Conservation (phyloP, 2,888 invertebrate genomes). For the Nemotelus nigrinus region DNA sequence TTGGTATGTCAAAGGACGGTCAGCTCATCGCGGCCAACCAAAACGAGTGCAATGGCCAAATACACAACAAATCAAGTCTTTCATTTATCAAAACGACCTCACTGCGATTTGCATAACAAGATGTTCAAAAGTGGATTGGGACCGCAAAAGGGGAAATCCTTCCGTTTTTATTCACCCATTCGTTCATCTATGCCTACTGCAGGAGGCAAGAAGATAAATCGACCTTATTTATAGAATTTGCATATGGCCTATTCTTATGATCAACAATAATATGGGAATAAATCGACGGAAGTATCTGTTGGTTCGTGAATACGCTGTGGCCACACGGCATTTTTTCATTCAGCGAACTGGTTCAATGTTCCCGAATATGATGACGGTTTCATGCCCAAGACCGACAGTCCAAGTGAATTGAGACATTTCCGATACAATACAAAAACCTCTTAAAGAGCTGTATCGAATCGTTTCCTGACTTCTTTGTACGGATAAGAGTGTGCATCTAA, state of each 20-base stretch:
- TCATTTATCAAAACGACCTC: constrained; percentile 12
- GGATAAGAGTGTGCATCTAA: constrained; percentile 35
- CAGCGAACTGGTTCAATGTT: constrained; percentile 14
- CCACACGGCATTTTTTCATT: constrained; percentile 44
- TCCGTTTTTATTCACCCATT: not conserved
- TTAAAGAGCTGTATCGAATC: constrained; percentile 27
- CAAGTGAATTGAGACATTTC: constrained; percentile 31
- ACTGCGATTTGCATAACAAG: constrained; percentile 47
- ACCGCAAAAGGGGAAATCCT: constrained; percentile 24
- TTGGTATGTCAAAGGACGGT: constrained; percentile 31
- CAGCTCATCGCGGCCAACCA: constrained; percentile 24
- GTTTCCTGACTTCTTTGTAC: constrained; percentile 27
- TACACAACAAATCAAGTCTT: constrained; percentile 18
- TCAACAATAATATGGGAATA: constrained; percentile 30
- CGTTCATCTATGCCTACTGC: not conserved
- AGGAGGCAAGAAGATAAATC: constrained; percentile 25
- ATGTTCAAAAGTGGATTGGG: constrained; percentile 31
- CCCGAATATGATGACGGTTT: not conserved
- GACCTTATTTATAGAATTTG: constrained; percentile 39
- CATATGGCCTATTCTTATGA: constrained; percentile 26
- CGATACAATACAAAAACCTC: constrained; percentile 26
- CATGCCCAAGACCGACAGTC: not conserved
- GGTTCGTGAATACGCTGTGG: constrained; percentile 49
- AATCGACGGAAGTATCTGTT: constrained; percentile 48
- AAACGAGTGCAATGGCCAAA: not conserved